A percentile compares a stretch with the other conserved stretches of the same genome.
These are phyloP conservation scores for Trachymyrmex cornetzi DNA, from an alignment of 1,140 invertebrate species.

Conservation along the genomic window DNA sequence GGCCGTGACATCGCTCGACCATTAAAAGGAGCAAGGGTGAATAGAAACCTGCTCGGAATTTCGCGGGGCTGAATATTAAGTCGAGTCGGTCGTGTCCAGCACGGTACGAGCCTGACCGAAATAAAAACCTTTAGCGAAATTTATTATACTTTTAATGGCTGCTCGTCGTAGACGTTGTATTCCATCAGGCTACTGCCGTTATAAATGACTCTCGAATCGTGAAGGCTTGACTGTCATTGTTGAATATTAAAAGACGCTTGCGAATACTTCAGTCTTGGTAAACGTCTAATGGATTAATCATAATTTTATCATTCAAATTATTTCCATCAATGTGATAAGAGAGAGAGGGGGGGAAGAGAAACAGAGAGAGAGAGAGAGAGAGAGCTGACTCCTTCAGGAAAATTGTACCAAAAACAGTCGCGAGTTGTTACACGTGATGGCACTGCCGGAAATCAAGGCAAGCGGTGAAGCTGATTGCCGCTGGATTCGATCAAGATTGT, in stretches of 20 bases:
- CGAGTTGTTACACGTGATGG: constrained; percentile 19
- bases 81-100: neutral
- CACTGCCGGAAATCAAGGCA: constrained; percentile 51
- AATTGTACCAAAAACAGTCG: constrained; percentile 32
- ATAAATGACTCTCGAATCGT: constrained; percentile 12
- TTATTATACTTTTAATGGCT: constrained; percentile 5
- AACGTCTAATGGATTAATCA: constrained; percentile 46
- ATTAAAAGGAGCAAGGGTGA: neutral
- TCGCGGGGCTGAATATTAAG: constrained; percentile 25
- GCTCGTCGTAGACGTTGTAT: constrained; percentile 6
- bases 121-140: constrained; percentile 14
- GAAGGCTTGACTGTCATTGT: neutral
- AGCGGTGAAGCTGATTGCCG: constrained; percentile 32
- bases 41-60: constrained; percentile 34
- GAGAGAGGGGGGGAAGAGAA: neutral
- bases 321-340: neutral
- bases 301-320: constrained; percentile 28
- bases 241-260: constrained; percentile 4
- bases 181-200: constrained; percentile 7
- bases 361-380: neutral
- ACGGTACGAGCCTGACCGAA: neutral
- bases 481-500: constrained; percentile 53
- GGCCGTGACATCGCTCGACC: neutral
- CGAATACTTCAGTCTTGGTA: neutral
- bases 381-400: neutral